Base-by-base conservation (phyloP, 1,140 invertebrate species). In the Gerris buenoi region DNA sequence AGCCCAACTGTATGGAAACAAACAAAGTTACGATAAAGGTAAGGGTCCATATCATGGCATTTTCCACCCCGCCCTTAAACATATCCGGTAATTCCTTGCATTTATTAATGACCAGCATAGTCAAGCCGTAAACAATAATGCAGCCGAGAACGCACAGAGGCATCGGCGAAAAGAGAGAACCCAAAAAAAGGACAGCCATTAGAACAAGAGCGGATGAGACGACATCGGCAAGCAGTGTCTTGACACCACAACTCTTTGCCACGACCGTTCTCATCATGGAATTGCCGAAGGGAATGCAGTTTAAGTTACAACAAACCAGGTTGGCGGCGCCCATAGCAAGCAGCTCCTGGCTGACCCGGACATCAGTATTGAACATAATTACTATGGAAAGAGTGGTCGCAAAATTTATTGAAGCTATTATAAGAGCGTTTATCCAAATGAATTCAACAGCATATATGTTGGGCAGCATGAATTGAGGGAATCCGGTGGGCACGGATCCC, bases 181-280 rank as follows among this genome's bases (percentile, higher is more conserved):
- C 66, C 27, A 69, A 62, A 64, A 64, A 69, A 27, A 69, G 63
- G 13, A 69, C 56, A 22, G 60, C 62, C 13, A 69, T 18, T 1
- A 69, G 27, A 26, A 69, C 26, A 46, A 69, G 29, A 3, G 58
- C 25, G 18, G 61, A 66, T 1, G 68, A 60, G 2, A 69, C 25
- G 1, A 69, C 26, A 2, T 46, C 64, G 3, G 60, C 13, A 61
- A 69, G 46, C 5, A 65, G 65, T 14, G 65, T 69, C 22, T 65
- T 63, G 23, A 67, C 29, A 14, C 65, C 65, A n/a, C 63, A 59
- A 22, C 58, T 66, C 0, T 63, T 27, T 25, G 68, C 68, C 28
- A 69, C 56, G 22, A 61, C 63, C 1, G 68, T 69, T 25, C 68
- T 66, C 68, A 69, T 69, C 68, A 69, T 69, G 10, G 68, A 69